phyloP scores from a whole-genome alignment of 2,797 vertebrate species.

The Trichosurus vulpecula region DNA sequence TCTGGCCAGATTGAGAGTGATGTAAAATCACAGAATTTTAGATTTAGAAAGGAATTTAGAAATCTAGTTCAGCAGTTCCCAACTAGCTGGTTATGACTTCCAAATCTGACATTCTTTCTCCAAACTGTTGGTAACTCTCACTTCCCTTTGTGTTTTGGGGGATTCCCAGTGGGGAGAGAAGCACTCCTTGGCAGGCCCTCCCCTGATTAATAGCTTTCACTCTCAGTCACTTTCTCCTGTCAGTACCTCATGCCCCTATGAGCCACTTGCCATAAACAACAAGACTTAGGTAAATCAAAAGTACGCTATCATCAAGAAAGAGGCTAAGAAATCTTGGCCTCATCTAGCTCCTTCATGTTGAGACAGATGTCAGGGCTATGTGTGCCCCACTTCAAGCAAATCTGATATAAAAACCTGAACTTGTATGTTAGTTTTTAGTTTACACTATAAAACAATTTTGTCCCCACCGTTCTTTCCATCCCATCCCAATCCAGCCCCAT shows the following conservation, averaged over 20 bases:
- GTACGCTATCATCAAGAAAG: not conserved
- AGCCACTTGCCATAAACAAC: not conserved
- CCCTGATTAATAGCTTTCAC: not conserved
- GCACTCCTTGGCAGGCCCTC: not conserved
- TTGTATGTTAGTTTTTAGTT: not conserved
- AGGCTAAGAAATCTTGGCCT: not conserved
- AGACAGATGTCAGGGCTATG: not conserved
- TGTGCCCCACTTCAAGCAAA: not conserved
- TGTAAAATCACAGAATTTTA: not conserved
- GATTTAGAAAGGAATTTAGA: not conserved
- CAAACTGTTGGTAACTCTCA: rapidly evolving
- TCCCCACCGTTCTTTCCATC: not conserved
- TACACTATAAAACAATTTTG: not conserved
- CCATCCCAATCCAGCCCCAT: too few relatives aligned
- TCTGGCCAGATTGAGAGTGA: not conserved
- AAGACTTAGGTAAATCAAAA: not conserved
- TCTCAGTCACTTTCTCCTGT: not conserved
- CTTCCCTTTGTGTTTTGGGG: not conserved
- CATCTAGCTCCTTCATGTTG: not conserved
- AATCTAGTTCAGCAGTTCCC: not conserved
- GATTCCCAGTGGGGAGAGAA: not conserved
- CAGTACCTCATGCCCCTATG: not conserved
- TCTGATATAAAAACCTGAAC: not conserved
- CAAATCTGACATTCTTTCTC: not conserved
- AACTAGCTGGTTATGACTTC: rapidly evolving